Evolutionary conservation across 2,888 invertebrate species (phyloP).

Genomic region (Drosophila niveifrons): DNA sequence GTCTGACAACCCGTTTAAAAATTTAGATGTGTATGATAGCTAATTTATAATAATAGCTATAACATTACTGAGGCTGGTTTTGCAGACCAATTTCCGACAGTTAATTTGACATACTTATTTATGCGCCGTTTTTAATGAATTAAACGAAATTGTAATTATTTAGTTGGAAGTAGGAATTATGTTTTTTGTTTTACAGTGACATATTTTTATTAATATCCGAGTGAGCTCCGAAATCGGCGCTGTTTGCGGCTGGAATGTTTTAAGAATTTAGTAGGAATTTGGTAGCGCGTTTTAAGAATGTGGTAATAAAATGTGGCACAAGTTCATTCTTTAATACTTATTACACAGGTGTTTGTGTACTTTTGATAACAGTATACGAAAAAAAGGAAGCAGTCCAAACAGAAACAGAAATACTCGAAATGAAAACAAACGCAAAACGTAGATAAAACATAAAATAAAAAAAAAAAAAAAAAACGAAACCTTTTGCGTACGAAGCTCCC

Average conservation of each 20-base stretch:
- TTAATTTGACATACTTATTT: not conserved
- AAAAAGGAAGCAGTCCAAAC: conserved; percentile 10
- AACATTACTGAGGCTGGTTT: not conserved
- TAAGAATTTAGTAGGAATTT: conserved; percentile 1
- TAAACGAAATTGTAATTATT: not conserved
- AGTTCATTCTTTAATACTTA: not conserved
- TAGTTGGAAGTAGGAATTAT: not conserved
- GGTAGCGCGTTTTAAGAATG: conserved; percentile 5
- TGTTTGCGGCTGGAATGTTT: not conserved
- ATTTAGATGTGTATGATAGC: not conserved
- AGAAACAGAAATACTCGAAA: conserved; percentile 32
- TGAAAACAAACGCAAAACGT: conserved; percentile 50
- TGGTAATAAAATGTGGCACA: conserved; percentile 5
- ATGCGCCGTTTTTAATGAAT: not conserved
- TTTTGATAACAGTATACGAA: not conserved
- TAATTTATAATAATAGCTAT: not conserved
- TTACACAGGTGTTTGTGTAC: conserved; percentile 5
- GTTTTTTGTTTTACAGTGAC: not conserved
- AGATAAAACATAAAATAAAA: conserved; percentile 55
- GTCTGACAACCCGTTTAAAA: not conserved
- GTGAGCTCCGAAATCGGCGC: conserved; percentile 9
- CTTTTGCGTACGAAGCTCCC: conserved; percentile 48
- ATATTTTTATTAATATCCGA: not conserved
- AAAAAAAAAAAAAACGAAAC: conserved; percentile 47
- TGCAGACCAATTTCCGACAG: not conserved